Evolutionary conservation across 2,797 vertebrate genomes (phyloP).

Genomic region (Chelidonichthys spinosus): DNA sequence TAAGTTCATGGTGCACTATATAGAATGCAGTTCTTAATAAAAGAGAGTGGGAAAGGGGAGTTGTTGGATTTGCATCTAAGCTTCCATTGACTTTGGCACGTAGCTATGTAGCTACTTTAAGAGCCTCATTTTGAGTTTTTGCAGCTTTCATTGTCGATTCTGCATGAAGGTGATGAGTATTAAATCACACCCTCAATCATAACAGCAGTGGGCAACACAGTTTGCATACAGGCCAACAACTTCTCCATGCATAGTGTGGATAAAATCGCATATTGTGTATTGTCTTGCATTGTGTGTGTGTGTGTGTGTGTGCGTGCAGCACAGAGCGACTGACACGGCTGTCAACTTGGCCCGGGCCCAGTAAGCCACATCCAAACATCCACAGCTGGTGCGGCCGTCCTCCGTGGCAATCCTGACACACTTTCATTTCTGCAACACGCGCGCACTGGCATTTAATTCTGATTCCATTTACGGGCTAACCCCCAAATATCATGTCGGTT

Average conservation of each 20-base stretch:
- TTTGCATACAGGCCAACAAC: conserved; percentile 15
- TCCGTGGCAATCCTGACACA: conserved; percentile 69
- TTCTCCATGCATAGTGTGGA: background rate
- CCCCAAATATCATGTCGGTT: conserved; percentile 45
- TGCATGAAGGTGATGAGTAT: conserved; percentile 23
- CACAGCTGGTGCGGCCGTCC: conserved; percentile 69
- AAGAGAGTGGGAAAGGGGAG: too few relatives aligned
- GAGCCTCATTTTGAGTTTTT: background rate
- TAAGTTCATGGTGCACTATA: background rate
- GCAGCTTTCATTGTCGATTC: conserved; percentile 16
- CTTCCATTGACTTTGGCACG: too few relatives aligned
- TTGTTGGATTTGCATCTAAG: too few relatives aligned
- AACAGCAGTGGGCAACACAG: conserved; percentile 10
- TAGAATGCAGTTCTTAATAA: background rate
- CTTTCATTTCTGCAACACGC: conserved; percentile 61
- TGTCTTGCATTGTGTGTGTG: background rate
- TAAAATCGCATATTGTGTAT: background rate
- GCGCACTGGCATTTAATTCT: conserved; percentile 58
- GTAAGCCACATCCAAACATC: conserved; percentile 76
- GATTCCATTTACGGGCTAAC: conserved; percentile 54
- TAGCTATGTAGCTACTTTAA: too few relatives aligned
- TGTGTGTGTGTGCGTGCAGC: conserved; percentile 8
- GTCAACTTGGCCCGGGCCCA: conserved; percentile 74
- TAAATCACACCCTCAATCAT: conserved; percentile 17
- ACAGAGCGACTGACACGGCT: conserved; percentile 64